Conservation (phyloP, 2,113 vertebrate genomes). For the Myotis davidii region DNA sequence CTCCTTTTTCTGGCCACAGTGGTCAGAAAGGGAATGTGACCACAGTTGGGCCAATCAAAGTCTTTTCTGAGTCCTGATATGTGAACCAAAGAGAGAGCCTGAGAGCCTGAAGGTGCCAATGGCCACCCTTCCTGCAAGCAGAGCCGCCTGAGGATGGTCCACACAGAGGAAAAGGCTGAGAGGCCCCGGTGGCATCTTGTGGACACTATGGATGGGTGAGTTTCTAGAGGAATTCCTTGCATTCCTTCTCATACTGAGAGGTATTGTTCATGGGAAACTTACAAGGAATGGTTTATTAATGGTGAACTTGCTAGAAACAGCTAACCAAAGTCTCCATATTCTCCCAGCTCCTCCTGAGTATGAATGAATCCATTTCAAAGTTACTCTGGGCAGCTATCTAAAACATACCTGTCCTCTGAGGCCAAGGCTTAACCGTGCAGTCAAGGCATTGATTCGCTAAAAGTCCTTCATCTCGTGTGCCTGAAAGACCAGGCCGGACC, state of each 20-base stretch:
- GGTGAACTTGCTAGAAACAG: background rate
- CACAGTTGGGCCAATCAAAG: background rate
- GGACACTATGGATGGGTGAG: background rate
- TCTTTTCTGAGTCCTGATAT: background rate
- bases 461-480: background rate
- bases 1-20: background rate
- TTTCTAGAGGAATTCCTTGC: background rate
- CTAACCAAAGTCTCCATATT: accelerated
- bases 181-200: too few species aligned
- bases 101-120: background rate
- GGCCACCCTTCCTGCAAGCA: accelerated
- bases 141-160: background rate
- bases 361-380: background rate
- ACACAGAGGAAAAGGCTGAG: background rate
- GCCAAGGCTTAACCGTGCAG: background rate
- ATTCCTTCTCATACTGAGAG: background rate
- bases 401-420: background rate
- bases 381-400: background rate
- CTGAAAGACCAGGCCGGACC: background rate
- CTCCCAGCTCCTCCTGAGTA: background rate
- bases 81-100: background rate
- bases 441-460: background rate
- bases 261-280: background rate
- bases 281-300: background rate
- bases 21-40: background rate